Base-by-base conservation (phyloP, 2,888 invertebrate species). In the Chymomyza procnemis region DNA sequence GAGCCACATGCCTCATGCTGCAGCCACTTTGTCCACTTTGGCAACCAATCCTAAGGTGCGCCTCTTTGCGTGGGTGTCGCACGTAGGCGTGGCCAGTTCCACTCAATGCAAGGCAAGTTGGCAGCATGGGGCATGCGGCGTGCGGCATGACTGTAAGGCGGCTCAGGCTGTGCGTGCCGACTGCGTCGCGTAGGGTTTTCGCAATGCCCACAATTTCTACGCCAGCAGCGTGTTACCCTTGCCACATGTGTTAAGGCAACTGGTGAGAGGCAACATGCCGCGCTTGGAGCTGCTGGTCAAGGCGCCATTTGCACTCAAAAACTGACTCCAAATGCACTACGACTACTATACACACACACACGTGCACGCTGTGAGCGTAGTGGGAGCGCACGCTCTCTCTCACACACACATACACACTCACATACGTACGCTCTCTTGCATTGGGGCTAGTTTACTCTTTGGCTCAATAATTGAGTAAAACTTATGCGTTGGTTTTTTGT, bases 41-140 rank as follows among this genome's bases (percentile, higher is more conserved):
- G 56, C 71, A 63, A 62, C 74, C 74, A 74, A 74, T 74, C 71
- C 70, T 65, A 74, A 62, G 64, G 41, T 71, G 69, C 73, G 73
- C 69, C 69, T 67, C 61, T 67, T 56, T 73, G 69, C 64, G 67
- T 85, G 86, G 81, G 85, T 74, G 80, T 79, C 54, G 18, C 26
- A 22, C 21, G 85, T 84, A 81, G 87, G 84, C 88, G 87, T 84
- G 84, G 84, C 82, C 79, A 86, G 34, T 54, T 52, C 41, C 41
- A 9, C 21, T 18, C 46, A 41, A 18, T 19, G 54, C 18, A 19
- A 6, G 16, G 16, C 16, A 14, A 2, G 9, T 52, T 19, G 2
- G 52, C 2, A 19, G 52, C 19, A 52, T n/a, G n/a, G n/a, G n/a
- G 8, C 21, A 6, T 2, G 9, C 3, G 50, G 50, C 5, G 16